phyloP scores from a whole-genome alignment of 2,888 invertebrate species.

The Drosophila silvestris region DNA sequence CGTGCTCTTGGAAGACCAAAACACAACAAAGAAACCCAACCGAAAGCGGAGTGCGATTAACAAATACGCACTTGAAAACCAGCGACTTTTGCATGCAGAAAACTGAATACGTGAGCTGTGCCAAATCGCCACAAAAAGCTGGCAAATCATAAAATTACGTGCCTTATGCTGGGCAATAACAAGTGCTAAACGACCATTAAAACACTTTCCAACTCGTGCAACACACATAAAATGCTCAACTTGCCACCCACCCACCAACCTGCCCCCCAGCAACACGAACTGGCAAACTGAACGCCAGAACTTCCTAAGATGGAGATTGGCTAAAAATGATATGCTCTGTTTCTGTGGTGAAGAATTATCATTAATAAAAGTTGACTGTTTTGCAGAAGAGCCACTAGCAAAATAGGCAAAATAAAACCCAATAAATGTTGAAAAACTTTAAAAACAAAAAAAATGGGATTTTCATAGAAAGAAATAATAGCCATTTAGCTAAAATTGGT shows the following conservation, averaged over 20 bases:
- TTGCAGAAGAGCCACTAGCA: background rate
- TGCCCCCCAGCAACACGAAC: constrained; percentile 12
- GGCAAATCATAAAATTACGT: constrained; percentile 51
- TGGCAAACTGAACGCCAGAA: constrained; percentile 4
- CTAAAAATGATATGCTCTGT: background rate
- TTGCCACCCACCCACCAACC: background rate
- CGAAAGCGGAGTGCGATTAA: constrained; percentile 25
- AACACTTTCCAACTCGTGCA: constrained; percentile 41
- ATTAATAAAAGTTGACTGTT: background rate
- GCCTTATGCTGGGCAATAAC: constrained; percentile 32
- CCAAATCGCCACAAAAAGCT: constrained; percentile 34
- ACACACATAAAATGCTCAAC: constrained; percentile 27
- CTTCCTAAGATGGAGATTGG: background rate
- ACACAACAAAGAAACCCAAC: constrained; percentile 77
- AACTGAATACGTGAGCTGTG: constrained; percentile 43
- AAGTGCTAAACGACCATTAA: constrained; percentile 58
- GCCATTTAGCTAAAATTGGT: background rate
- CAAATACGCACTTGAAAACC: constrained; percentile 35
- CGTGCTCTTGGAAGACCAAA: constrained; percentile 97
- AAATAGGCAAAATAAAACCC: background rate
- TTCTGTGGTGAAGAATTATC: constrained; percentile 4
- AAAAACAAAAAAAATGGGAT: background rate
- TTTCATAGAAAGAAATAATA: background rate
- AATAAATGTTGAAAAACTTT: background rate
- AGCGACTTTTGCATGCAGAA: constrained; percentile 40